Evolutionary conservation across 2,797 vertebrate genomes (phyloP), one percentile per base, ranked within the genome.

Genomic region (Tympanoctomys barrerae): DNA sequence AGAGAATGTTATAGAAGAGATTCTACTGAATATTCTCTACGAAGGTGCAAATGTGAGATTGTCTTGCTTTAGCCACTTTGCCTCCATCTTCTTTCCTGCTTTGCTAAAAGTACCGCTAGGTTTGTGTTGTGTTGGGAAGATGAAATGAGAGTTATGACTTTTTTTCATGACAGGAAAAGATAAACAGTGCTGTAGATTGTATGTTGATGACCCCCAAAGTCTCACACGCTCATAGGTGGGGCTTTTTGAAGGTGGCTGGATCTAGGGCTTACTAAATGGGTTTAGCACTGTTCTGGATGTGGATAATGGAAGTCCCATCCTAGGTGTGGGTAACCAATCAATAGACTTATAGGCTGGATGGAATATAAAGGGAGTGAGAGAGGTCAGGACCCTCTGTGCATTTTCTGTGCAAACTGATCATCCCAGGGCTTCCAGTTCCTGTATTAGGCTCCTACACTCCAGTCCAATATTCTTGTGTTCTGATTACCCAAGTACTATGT

Each of bases 351-450:
- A 77, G 73, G 24, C 13, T 46, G 42, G 73, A 42, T 16, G 26
- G 73, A 75, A 75, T 46, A 16, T 28, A 75, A 75, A 75, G 42
- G 73, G 13, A 46, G 42, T 1, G 42, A 46, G 24, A 24, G 73
- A 49, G 42, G 42, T 42, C 12, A 16, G 24, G 4, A 24, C 46
- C 77, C 0, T 4, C 28, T 39, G 33, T 61, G 49, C 6, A 26
- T 84, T 91, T 83, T 62, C 26, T 83, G 36, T 94, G 46, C 42
- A 83, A 94, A 87, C 12, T 26, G 82, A 36, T 22, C 54, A 42
- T 49, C 24, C n/a, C 24, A 78, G 52, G 36, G 31, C 10, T 21
- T 71, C 54, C 18, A 31, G 22, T 36, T n/a, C 64, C n/a, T 77
- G 16, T 49, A 21, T 26, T 62, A 62, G 52, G 39, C 33, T 87